These are phyloP conservation scores for Helogale parvula DNA, from an alignment of 2,113 vertebrate genomes.

Conservation along the genomic window DNA sequence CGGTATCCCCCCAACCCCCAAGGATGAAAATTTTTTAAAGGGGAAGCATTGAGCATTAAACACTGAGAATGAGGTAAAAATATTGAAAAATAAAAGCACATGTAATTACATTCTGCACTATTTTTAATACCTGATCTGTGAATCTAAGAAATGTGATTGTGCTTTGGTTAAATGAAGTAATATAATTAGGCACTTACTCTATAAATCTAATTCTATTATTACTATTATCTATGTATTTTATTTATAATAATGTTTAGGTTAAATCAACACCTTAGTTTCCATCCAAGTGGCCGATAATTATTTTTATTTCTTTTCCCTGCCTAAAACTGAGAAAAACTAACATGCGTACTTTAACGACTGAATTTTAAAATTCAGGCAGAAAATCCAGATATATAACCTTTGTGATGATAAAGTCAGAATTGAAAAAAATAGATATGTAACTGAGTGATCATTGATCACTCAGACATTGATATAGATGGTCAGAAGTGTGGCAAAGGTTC, in stretches of 20 bases:
- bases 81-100: not conserved
- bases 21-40: not conserved
- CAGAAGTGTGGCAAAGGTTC: not conserved
- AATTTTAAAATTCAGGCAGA: conserved; percentile 14
- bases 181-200: not conserved
- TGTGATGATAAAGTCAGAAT: not conserved
- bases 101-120: not conserved
- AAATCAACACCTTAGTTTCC: not conserved
- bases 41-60: not conserved
- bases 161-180: not conserved
- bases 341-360: not conserved
- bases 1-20: not conserved
- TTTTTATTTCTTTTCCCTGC: not conserved
- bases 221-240: not conserved
- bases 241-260: not conserved
- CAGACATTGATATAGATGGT: not conserved
- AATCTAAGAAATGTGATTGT: not conserved
- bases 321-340: not conserved
- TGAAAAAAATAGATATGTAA: not conserved
- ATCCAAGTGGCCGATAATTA: not conserved
- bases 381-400: not conserved
- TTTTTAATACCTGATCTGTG: not conserved
- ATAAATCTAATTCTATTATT: not conserved
- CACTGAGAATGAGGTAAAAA: not conserved
- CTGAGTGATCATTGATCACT: not conserved